Evolutionary conservation across 1,140 invertebrate genomes (phyloP), one percentile per base, ranked within the genome.

Genomic region (Lysiphlebus fabarum): DNA sequence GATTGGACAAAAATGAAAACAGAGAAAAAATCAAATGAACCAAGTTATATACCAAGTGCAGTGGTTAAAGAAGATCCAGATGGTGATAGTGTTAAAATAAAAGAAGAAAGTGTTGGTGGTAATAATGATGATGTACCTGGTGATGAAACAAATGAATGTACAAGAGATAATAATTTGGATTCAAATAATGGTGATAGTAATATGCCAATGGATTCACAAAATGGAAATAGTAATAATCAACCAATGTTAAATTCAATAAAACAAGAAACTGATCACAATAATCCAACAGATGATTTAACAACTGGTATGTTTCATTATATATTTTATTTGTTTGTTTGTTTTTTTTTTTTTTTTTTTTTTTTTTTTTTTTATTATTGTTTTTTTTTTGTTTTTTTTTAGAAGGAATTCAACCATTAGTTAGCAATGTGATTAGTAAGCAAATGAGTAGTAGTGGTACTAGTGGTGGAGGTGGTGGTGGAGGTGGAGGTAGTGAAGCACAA

Each of bases 381-480:
- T 17, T 51, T 37, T n/a, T 43, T 53, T n/a, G 45, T 64, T 53
- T 55, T 59, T 9, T 60, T 68, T 4, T 80, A 38, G 84, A 87
- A 62, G 83, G 83, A 64, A 84, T 87, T 11, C 89, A 90, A 69
- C 87, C 88, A 17, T 69, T 90, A 65, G 85, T 88, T 12, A 88
- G 87, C 63, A 90, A 90, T 77, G 86, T 91, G 37, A 85, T 90
- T 60, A 87, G 83, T 66, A 91, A 92, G 76, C 89, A 91, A 74
- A 86, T 90, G 57, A 87, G 86, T 62, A 89, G 86, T 65, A 70
- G 88, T 87, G 75, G 86, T 62, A 89, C 85, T 65, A 70, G 88
- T 87, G 75, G 78, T 69, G 85, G 17, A 17, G 17, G 17, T 1
- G 17, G 17, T 1, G 17, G 17, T 1, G 17, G 17, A 2, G 71